Base-by-base conservation (phyloP, 2,797 vertebrate genomes). In the Lutjanus argentimaculatus region DNA sequence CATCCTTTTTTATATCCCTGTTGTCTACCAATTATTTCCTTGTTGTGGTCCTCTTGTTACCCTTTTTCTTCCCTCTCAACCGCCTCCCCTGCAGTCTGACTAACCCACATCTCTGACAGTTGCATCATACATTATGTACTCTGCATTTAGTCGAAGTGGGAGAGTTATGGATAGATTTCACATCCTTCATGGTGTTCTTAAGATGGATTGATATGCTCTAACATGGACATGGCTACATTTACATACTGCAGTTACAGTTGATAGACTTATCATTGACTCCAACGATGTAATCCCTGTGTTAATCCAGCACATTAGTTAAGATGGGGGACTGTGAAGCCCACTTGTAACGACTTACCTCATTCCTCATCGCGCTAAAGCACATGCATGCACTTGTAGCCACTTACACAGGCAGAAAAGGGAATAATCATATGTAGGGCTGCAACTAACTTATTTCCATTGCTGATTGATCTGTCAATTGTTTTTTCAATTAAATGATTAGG, bases 251-350 rank as follows among this genome's bases (percentile, higher is more conserved):
- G 17, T 46, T 43, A 56, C 56, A 40, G 53, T 43, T 65, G 7
- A 58, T 67, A 49, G 53, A 72, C 21, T 4, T 22, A 43, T 51
- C n/a, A 13, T 16, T 65, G 22, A 21, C 10, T 12, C 17, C 15
- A 43, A 52, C 19, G 58, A 56, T 74, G 11, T 77, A 69, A 84
- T 85, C 58, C 16, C 25, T 36, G 15, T 72, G 15, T 64, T 70
- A 40, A 77, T 85, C 52, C 48, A 57, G 36, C 46, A 48, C 48
- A 40, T 82, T 59, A 66, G 8, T 16, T 45, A 40, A 63, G 52
- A 22, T 65, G 19, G 64, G 36, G 46, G 62, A 56, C 17, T 56
- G 17, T 58, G 17, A 43, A 57, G 71, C 25, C 17, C 13, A 21
- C 42, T 56, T 68, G 36, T 66, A 45, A 58, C 19, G 14, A n/a